Evolutionary conservation across 2,113 vertebrate species (phyloP), one percentile per base, ranked within the genome.

Genomic region (Sarotherodon lohbergeri): DNA sequence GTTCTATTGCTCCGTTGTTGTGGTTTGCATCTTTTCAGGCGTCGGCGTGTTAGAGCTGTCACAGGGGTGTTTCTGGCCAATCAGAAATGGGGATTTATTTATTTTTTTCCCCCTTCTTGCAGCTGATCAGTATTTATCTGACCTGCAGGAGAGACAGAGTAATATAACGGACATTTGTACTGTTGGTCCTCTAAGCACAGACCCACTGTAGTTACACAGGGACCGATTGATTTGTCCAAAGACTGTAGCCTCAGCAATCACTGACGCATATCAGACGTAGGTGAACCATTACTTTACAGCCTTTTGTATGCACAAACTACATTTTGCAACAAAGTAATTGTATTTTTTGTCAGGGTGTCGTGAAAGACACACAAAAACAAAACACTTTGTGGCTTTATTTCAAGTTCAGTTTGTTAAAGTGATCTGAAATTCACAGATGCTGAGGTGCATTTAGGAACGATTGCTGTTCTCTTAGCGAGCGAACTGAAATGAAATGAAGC

Each of bases 21-120:
- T 98, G 98, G 88, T 98, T 98, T 97, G 97, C 97, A 97, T 97
- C 93, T 97, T 96, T 97, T 96, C 96, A 97, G 98, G 97, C 96
- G 90, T 96, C 95, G 90, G 96, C 57, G 91, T 83, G 81, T 85
- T 61, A 16, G 19, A 48, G 89, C 85, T 90, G 86, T 91, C 78
- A 56, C 63, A 22, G 36, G 57, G 88, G 82, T 76, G 39, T 63
- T 52, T 88, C 91, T 90, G 86, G 90, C 89, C 92, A 94, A 86
- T 97, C 96, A 95, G 93, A 96, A 96, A 97, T 95, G 96, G 95
- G 24, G 56, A 27, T 48, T 14, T 17, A 34, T 78, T 13, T 24
- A 5, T 61, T 3, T 7, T 59, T 32, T 43, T 54, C 19, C 1
- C 19, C 17, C 39, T 22, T 54, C 56, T 66, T 78, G 85, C 46